Conservation (phyloP, 1,140 invertebrate genomes). For the Drosophila tsacasi region DNA sequence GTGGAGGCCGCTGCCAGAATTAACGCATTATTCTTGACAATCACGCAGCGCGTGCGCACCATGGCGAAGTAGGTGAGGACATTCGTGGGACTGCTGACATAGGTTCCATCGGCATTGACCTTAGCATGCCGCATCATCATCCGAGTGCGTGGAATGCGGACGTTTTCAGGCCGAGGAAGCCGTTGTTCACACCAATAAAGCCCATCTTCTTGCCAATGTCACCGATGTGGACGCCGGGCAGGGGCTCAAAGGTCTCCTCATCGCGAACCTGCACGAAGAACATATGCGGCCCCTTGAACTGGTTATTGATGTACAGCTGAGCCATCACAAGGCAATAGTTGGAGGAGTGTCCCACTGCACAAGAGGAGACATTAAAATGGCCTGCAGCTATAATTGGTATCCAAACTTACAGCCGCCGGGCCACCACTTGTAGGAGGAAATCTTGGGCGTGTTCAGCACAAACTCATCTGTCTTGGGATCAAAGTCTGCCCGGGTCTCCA, state of each 20-base stretch:
- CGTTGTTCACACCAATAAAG: slow-evolving; percentile 96
- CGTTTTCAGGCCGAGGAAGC: slow-evolving; percentile 94
- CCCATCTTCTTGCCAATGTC: slow-evolving; percentile 97
- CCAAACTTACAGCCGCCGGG: slow-evolving; percentile 93
- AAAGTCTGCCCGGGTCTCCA: slow-evolving; percentile 97
- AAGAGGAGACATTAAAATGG: not conserved
- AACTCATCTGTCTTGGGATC: slow-evolving; percentile 94
- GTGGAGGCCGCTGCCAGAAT: slow-evolving; percentile 92
- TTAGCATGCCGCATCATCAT: slow-evolving; percentile 98
- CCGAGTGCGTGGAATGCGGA: slow-evolving; percentile 93
- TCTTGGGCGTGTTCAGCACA: slow-evolving; percentile 93
- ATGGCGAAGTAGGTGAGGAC: slow-evolving; percentile 97
- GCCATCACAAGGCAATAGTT: slow-evolving; percentile 96
- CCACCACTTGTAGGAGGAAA: slow-evolving; percentile 98
- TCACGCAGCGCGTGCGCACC: slow-evolving; percentile 95
- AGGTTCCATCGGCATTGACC: slow-evolving; percentile 95
- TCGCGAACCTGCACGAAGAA: slow-evolving; percentile 97
- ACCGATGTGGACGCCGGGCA: slow-evolving; percentile 95
- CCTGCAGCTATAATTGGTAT: too few species aligned
- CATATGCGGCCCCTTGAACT: slow-evolving; percentile 94
- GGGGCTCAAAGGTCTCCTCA: slow-evolving; percentile 93
- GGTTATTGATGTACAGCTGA: slow-evolving; percentile 93
- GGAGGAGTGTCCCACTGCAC: slow-evolving; percentile 94
- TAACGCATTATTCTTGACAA: slow-evolving; percentile 89
- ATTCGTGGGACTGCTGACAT: slow-evolving; percentile 92